phyloP scores from a whole-genome alignment of 1,140 invertebrate species.

The Hypothenemus hampei region DNA sequence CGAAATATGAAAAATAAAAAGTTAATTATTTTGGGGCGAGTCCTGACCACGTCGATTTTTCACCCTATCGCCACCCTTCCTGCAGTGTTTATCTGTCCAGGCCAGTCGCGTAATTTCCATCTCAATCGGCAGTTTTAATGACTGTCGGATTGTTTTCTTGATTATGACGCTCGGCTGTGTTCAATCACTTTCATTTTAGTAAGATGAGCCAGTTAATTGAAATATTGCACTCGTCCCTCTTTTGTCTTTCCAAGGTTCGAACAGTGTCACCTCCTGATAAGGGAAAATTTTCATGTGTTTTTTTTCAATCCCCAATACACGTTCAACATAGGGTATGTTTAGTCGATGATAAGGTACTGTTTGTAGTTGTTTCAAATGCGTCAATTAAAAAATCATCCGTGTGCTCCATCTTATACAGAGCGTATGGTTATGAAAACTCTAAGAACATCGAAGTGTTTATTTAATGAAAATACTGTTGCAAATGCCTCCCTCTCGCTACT shows the following conservation, averaged over 20 bases:
- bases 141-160: constrained; percentile 44
- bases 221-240: constrained; percentile 36
- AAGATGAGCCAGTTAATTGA: constrained; percentile 43
- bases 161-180: constrained; percentile 42
- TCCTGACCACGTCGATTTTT: constrained; percentile 1
- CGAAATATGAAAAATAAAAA: no score
- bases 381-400: no score
- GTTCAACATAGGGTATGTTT: no score
- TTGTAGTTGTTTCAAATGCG: no score
- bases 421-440: no score
- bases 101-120: constrained; percentile 45
- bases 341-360: no score
- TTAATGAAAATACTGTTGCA: no score
- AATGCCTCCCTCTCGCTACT: no score
- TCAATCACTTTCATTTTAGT: constrained; percentile 42
- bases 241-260: constrained; percentile 29
- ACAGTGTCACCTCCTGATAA: constrained; percentile 26
- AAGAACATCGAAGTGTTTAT: no score
- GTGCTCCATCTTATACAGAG: no score
- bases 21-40: no score
- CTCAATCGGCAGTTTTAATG: constrained; percentile 46
- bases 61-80: constrained; percentile 18
- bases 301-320: no score
- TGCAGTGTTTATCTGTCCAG: constrained; percentile 40
- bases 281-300: constrained; percentile 2